These are phyloP conservation scores for Strigamia maritima DNA, from an alignment of 2,888 invertebrate species.

Conservation along the genomic window DNA sequence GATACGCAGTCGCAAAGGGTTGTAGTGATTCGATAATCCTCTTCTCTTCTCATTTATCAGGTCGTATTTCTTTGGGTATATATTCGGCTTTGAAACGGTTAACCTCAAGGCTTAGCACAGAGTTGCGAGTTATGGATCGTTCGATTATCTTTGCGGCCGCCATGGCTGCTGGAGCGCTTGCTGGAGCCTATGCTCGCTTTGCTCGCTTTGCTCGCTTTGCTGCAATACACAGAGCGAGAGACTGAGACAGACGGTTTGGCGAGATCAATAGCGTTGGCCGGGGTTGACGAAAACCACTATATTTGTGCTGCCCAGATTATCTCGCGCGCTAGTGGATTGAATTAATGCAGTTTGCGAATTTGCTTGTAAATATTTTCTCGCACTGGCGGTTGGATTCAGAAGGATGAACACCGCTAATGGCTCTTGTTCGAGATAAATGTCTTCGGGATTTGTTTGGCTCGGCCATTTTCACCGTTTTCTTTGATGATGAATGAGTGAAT, in stretches of 20 bases:
- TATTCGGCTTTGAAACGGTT: not conserved
- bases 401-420: not conserved
- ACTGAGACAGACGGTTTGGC: not conserved
- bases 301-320: not conserved
- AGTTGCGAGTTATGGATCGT: not conserved
- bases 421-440: no score
- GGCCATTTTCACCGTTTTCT: no score
- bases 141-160: not conserved
- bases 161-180: not conserved
- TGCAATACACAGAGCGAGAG: not conserved
- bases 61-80: not conserved
- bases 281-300: not conserved
- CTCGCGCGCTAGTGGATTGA: not conserved
- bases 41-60: not conserved
- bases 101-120: not conserved
- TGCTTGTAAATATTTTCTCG: not conserved
- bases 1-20: not conserved
- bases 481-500: no score
- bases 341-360: not conserved
- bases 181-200: no score
- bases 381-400: not conserved
- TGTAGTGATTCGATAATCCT: not conserved
- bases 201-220: no score
- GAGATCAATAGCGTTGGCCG: not conserved
- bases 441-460: no score